Conservation (phyloP, 2,797 vertebrate genomes). For the Anniella stebbinsi region DNA sequence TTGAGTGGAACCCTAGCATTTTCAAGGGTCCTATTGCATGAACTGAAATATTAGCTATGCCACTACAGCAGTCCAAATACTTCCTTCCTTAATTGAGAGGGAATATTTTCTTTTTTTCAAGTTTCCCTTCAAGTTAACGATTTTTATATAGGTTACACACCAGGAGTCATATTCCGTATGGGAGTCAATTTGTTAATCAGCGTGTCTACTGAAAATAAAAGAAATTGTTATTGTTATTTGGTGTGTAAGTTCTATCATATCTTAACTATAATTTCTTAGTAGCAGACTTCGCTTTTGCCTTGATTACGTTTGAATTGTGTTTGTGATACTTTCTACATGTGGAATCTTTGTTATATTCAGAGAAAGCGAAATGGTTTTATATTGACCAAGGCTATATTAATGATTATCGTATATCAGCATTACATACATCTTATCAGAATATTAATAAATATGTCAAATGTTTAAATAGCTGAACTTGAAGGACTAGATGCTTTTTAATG, state of each 20-base stretch:
- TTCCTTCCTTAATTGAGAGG: not conserved
- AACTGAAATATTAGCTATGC: not conserved
- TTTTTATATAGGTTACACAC: not conserved
- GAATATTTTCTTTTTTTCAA: not conserved
- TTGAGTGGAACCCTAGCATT: not conserved
- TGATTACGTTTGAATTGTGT: not conserved
- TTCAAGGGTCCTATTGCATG: not conserved
- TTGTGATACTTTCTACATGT: not conserved
- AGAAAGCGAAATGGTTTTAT: not conserved
- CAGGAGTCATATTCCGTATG: no score
- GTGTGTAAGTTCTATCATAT: no score
- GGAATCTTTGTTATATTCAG: not conserved
- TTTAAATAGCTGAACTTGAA: conserved; percentile 7
- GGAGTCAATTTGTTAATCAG: not conserved
- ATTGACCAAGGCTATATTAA: not conserved
- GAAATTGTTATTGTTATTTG: no score
- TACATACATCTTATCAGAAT: not conserved
- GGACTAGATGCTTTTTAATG: not conserved
- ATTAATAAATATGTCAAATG: not conserved
- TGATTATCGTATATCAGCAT: not conserved
- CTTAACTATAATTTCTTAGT: not conserved
- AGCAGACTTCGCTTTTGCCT: not conserved
- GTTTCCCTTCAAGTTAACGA: not conserved
- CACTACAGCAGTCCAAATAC: not conserved
- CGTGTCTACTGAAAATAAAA: not conserved